Evolutionary conservation across 2,888 invertebrate species (phyloP), one percentile per base, ranked within the genome.

Genomic region (Pollenia angustigena): DNA sequence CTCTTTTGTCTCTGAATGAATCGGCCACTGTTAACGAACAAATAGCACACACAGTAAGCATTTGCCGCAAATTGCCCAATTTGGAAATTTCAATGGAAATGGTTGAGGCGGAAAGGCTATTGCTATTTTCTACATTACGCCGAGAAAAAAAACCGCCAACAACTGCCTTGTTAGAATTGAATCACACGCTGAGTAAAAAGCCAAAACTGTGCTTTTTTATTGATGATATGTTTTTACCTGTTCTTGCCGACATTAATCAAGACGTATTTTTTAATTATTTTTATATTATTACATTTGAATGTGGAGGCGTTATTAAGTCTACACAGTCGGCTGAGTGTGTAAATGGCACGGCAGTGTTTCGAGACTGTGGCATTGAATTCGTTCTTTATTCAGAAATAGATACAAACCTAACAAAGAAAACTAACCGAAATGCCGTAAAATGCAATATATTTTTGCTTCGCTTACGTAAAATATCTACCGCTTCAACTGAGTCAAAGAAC

Each of bases 81-180:
- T 93, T 94, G 84, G 91, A 92, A 71, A 91, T 91, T 12, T 94
- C 94, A n/a, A 88, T 91, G 0, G 94, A 94, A 89, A 93, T 94
- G 90, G 92, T 94, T 0, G 94, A 94, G 88, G 94, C 94, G 0
- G 94, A 95, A 88, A 92, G 94, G 2, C 90, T 94, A 23, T 87
- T 94, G 10, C 89, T 94, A 2, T 90, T 93, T 82, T 93, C 94
- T 7, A 88, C 91, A 3, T 80, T 93, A 18, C 90, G 90, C 46
- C 89, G 85, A 7, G 76, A 79, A 56, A 86, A 85, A 32, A 50
- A 75, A 10, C 12, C 8, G 0, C 32, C 56, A 4, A 42, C 50
- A 18, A 42, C n/a, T 11, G 7, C 7, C 32, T 32, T 32, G 32
- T 32, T 32, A 32, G 4, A 4, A 23, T 69, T 11, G 52, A 52